Percentiles rank a stretch among this genome's conserved stretches.
phyloP scores from a whole-genome alignment of 2,888 invertebrate genomes.

The Sepiola atlantica region DNA sequence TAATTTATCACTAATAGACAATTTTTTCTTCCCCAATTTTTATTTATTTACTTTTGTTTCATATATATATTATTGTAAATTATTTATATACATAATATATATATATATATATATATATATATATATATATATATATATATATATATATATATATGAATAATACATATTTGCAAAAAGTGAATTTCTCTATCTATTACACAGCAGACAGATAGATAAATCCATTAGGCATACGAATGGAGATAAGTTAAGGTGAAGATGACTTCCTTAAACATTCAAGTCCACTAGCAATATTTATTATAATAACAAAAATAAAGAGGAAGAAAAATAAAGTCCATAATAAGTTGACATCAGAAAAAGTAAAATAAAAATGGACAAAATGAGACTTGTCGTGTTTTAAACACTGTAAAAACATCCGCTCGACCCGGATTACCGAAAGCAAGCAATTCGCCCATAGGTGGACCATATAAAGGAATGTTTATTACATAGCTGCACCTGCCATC shows the following conservation, averaged over 20 bases:
- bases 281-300: background rate
- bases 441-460: conserved; percentile 20
- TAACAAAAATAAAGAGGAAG: no score
- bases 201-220: background rate
- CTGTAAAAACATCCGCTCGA: background rate
- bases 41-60: no score
- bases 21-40: no score
- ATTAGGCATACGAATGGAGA: background rate
- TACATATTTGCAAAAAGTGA: background rate
- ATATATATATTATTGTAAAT: no score
- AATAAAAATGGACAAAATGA: background rate
- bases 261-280: background rate
- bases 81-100: no score
- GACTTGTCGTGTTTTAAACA: background rate
- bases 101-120: no score
- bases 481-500: conserved; percentile 32
- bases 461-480: conserved; percentile 8
- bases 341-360: background rate
- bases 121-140: no score
- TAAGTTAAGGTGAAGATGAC: background rate
- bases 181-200: background rate
- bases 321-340: background rate
- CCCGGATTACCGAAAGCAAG: background rate
- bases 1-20: no score
- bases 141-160: no score